These are phyloP conservation scores for Tachina grossa DNA, from an alignment of 2,888 invertebrate genomes.

Conservation along the genomic window DNA sequence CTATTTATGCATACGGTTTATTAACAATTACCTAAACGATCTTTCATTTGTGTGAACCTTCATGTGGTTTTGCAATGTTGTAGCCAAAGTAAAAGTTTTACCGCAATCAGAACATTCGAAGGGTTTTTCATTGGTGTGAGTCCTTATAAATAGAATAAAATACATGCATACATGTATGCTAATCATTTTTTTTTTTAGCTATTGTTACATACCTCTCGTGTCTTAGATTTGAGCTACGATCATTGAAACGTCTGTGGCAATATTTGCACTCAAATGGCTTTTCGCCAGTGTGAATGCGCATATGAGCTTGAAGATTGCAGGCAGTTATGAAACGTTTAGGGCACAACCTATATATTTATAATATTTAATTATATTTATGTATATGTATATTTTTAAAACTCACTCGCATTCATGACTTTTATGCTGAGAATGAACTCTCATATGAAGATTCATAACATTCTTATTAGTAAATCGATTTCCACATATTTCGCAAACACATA, in stretches of 20 bases:
- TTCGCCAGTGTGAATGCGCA: slow-evolving; percentile 79
- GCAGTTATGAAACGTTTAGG: slow-evolving; percentile 76
- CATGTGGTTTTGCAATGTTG: slow-evolving; percentile 78
- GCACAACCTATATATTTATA: slow-evolving; percentile 73
- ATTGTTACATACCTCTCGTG: slow-evolving; percentile 77
- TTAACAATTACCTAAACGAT: slow-evolving; percentile 74
- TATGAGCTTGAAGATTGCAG: slow-evolving; percentile 78
- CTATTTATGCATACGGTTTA: background rate
- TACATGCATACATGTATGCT: background rate
- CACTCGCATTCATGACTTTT: slow-evolving; percentile 73
- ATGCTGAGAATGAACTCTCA: slow-evolving; percentile 75
- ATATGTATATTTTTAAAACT: slow-evolving; percentile 29
- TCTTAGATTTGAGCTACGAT: slow-evolving; percentile 80
- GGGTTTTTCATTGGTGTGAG: slow-evolving; percentile 80
- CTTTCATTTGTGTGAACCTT: slow-evolving; percentile 78
- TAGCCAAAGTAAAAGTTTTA: slow-evolving; percentile 78
- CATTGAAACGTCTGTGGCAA: slow-evolving; percentile 79
- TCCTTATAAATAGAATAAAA: slow-evolving; percentile 18
- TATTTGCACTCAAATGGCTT: slow-evolving; percentile 76
- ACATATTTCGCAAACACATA: slow-evolving; percentile 73
- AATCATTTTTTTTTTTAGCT: background rate
- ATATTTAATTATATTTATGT: background rate
- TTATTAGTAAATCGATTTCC: slow-evolving; percentile 74
- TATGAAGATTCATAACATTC: slow-evolving; percentile 73
- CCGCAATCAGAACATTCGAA: slow-evolving; percentile 76